phyloP scores from a whole-genome alignment of 2,113 vertebrate genomes.

The Nestor notabilis region DNA sequence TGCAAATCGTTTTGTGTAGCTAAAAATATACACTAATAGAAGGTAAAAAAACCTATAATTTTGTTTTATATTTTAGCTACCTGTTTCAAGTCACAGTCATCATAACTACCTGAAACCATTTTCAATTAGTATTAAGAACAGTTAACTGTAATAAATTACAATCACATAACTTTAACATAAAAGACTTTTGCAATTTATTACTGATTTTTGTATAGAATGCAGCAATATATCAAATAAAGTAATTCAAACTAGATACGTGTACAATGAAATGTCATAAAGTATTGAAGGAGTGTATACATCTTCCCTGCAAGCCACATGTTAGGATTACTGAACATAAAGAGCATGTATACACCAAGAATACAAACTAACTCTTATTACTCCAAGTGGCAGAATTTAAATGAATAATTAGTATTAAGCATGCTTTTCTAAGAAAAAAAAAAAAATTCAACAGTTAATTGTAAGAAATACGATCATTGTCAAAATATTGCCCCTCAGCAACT shows the following conservation, averaged over 20 bases:
- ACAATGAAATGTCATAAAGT: background rate
- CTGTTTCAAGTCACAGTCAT: background rate
- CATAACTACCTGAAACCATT: background rate
- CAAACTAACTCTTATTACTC: background rate
- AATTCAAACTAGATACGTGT: background rate
- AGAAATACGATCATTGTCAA: background rate
- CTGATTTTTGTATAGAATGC: background rate
- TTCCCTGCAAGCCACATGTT: background rate
- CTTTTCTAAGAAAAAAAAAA: background rate
- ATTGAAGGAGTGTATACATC: background rate
- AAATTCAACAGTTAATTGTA: background rate
- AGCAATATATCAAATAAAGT: background rate
- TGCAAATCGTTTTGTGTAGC: background rate
- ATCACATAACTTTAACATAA: background rate
- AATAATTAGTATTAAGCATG: background rate
- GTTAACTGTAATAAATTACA: background rate
- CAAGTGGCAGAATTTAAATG: background rate
- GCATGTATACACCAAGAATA: background rate
- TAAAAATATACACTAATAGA: background rate
- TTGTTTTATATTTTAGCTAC: background rate
- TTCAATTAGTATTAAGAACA: background rate
- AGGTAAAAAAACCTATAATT: background rate
- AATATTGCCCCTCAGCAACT: background rate
- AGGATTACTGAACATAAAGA: background rate
- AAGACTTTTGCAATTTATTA: background rate